phyloP scores from a whole-genome alignment of 2,113 vertebrate genomes.

The Stercorarius parasiticus region DNA sequence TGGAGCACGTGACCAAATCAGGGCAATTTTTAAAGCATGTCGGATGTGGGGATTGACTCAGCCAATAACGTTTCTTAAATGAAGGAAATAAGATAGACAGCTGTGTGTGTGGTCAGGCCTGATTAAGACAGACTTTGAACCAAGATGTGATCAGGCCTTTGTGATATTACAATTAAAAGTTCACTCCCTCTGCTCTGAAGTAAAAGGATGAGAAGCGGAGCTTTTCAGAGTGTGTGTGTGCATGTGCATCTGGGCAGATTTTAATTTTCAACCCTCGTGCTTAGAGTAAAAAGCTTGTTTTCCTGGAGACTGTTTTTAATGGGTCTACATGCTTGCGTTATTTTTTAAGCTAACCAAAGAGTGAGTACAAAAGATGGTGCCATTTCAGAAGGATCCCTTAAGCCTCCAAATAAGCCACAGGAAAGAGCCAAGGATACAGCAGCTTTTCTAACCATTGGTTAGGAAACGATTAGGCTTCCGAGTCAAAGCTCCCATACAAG shows the following conservation, averaged over 20 bases:
- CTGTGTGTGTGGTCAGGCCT: conserved; percentile 54
- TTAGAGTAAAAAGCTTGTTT: conserved; percentile 25
- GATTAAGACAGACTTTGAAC: conserved; percentile 43
- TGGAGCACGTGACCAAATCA: background rate
- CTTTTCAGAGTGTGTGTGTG: background rate
- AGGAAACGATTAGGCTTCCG: conserved; percentile 59
- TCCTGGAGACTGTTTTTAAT: conserved; percentile 29
- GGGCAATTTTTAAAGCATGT: background rate
- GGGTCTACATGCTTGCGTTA: conserved; percentile 44
- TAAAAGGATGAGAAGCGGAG: conserved; percentile 22
- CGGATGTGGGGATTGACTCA: background rate
- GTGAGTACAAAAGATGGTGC: conserved; percentile 56
- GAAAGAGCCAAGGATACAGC: conserved; percentile 57
- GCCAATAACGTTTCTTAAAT: background rate
- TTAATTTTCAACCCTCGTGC: conserved; percentile 37
- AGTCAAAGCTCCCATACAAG: conserved; percentile 56
- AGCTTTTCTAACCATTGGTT: conserved; percentile 67
- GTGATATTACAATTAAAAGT: conserved; percentile 49
- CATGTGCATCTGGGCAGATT: background rate
- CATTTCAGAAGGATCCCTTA: conserved; percentile 61
- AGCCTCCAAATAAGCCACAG: conserved; percentile 60
- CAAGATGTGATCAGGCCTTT: conserved; percentile 39
- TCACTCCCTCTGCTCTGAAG: background rate
- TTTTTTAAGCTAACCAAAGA: conserved; percentile 48
- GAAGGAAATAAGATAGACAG: conserved; percentile 30